Evolutionary conservation across 2,797 vertebrate species (phyloP), one percentile per base, ranked within the genome.

Genomic region (Hylomyscus alleni): DNA sequence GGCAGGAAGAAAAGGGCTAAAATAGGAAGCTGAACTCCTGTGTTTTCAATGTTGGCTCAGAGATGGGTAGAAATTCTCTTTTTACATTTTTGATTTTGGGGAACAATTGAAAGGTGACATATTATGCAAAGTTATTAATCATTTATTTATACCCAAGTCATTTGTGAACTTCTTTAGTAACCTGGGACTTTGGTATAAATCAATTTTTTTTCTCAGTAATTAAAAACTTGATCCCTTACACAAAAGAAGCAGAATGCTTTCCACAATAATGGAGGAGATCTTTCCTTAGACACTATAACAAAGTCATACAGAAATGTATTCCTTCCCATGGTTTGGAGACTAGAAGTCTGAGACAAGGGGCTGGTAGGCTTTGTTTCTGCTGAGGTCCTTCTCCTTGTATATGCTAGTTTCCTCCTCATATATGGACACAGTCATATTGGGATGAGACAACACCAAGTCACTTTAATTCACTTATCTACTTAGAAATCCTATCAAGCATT

Each of bases 151-250:
- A 52, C 37, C 37, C 47, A 40, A 56, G 52, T 40, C 37, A 75
- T 44, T 75, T 47, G 31, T 58, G 37, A 88, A 20, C 17, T 34
- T 26, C 37, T 76, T 47, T 76, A 12, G 77, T 72, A 52, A 29
- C 6, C 9, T 90, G 50, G n/a, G 37, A 31, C n/a, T 92, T 22
- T 50, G 9, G 10, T 81, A 62, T 24, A 26, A 65, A 15, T 83
- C 47, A 62, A 83, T 87, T 94, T 10, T 62, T 62, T 65, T 87
- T 87, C 26, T 62, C 54, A 92, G 5, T 83, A 78, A 92, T 54
- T 89, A 73, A 93, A 31, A 52, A 60, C 34, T 86, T 86, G 60
- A 89, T 31, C 40, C 19, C 19, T 37, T 73, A 65, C 17, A 37
- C 40, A 20, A 60, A 72, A 37, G 17, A 88, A 31, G 24, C 65